A percentile compares a stretch with the other conserved stretches of the same genome.
Evolutionary conservation across 2,797 vertebrate genomes (phyloP).

Genomic region (Pseudocheirus occidentalis): DNA sequence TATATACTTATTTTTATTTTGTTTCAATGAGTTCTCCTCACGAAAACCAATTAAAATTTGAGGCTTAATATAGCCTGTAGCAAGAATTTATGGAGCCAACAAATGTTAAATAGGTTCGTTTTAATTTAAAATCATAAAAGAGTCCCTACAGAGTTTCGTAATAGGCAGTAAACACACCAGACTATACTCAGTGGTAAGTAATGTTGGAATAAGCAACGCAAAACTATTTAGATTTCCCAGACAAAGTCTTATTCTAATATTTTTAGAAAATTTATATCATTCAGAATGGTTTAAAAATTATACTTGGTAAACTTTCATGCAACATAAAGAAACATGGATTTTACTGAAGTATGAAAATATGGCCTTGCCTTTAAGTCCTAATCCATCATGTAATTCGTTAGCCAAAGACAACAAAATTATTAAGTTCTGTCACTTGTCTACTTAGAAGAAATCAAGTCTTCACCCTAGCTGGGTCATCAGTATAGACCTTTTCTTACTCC

Average conservation of each 20-base stretch:
- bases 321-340: not conserved
- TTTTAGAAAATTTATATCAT: not conserved
- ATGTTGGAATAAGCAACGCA: not conserved
- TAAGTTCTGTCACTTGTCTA: not conserved
- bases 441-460: not conserved
- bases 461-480: not conserved
- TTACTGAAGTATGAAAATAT: not conserved
- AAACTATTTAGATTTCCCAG: not conserved
- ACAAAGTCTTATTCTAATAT: not conserved
- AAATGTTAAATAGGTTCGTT: not conserved
- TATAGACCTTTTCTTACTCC: not conserved
- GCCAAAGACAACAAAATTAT: not conserved
- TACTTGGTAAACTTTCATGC: not conserved
- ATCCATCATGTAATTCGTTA: not conserved
- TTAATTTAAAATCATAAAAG: not conserved
- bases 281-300: not conserved
- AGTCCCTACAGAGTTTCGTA: not conserved
- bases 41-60: not conserved
- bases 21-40: not conserved
- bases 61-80: not conserved
- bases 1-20: not conserved
- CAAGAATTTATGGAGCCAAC: not conserved
- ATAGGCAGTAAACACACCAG: not conserved
- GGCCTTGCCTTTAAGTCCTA: not conserved
- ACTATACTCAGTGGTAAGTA: not conserved